Conservation (phyloP, 2,797 vertebrate genomes). For the Enteromius argenteus region DNA sequence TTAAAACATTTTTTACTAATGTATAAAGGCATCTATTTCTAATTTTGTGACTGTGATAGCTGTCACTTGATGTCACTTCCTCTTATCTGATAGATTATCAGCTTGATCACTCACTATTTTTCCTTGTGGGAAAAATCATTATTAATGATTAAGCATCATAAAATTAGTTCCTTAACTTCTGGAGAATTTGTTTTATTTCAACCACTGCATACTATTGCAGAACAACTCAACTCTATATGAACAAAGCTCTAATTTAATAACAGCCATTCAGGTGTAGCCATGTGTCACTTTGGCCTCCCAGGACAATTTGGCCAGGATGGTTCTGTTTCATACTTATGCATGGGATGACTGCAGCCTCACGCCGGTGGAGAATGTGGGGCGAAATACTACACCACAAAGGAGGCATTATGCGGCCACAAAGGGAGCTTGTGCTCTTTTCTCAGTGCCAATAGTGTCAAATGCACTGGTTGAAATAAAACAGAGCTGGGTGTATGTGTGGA, state of each 20-base stretch:
- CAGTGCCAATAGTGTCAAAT: constrained; percentile 63
- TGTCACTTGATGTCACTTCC: neutral
- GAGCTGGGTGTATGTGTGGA: constrained; percentile 39
- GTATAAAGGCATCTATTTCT: neutral
- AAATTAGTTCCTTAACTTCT: neutral
- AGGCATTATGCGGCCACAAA: constrained; percentile 61
- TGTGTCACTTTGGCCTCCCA: constrained; percentile 29
- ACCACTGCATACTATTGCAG: constrained; percentile 11
- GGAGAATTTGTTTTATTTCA: constrained; percentile 18
- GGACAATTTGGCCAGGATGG: constrained; percentile 37
- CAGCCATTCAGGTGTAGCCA: neutral
- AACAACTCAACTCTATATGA: neutral
- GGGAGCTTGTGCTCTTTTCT: constrained; percentile 57
- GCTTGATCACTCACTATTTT: neutral
- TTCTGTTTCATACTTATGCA: constrained; percentile 49
- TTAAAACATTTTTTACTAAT: constrained; percentile 1
- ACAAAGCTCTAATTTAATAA: neutral
- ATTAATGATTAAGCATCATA: neutral
- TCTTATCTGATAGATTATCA: neutral
- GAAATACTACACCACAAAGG: constrained; percentile 59
- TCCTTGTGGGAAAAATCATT: neutral
- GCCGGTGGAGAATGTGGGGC: constrained; percentile 31
- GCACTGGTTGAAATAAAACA: constrained; percentile 70
- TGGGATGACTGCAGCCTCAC: constrained; percentile 32
- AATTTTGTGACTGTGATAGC: neutral